Percentiles rank a stretch among this genome's conserved stretches.
Evolutionary conservation across 2,888 invertebrate genomes (phyloP).

Genomic region (Hartigia nigra): DNA sequence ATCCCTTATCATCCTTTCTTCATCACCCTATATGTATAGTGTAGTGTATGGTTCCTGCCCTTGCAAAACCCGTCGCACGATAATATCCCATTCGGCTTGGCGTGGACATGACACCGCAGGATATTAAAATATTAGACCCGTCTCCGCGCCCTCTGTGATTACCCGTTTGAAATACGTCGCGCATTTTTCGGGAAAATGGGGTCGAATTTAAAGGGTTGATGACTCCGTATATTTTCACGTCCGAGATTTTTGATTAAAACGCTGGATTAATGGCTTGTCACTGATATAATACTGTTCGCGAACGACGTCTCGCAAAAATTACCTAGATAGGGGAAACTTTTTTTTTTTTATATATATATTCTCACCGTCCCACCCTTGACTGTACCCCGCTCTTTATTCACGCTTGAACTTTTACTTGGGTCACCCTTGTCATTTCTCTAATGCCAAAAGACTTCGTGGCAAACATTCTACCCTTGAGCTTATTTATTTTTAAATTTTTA

Average conservation of each 20-base stretch:
- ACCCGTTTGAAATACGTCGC: conserved; percentile 44
- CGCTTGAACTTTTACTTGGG: not conserved
- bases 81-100: conserved; percentile 15
- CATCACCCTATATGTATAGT: not conserved
- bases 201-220: conserved; percentile 23
- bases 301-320: conserved; percentile 7
- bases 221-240: conserved; percentile 22
- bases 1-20: conserved; percentile 17
- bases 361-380: not conserved
- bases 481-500: not conserved
- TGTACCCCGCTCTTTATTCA: not conserved
- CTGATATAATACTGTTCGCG: conserved; percentile 25
- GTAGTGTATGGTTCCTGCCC: not conserved
- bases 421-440: not conserved
- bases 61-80: conserved; percentile 23
- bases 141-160: conserved; percentile 15
- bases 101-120: conserved; percentile 54
- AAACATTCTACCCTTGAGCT: not conserved
- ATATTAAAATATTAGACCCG: conserved; percentile 51
- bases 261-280: conserved; percentile 38
- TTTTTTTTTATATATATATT: not conserved
- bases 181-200: conserved; percentile 28
- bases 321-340: not conserved
- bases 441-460: not conserved
- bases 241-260: conserved; percentile 22